A percentile compares a stretch with the other conserved stretches of the same genome.
Conservation (phyloP, 2,797 vertebrate genomes). For the Rhynchotus rufescens region DNA sequence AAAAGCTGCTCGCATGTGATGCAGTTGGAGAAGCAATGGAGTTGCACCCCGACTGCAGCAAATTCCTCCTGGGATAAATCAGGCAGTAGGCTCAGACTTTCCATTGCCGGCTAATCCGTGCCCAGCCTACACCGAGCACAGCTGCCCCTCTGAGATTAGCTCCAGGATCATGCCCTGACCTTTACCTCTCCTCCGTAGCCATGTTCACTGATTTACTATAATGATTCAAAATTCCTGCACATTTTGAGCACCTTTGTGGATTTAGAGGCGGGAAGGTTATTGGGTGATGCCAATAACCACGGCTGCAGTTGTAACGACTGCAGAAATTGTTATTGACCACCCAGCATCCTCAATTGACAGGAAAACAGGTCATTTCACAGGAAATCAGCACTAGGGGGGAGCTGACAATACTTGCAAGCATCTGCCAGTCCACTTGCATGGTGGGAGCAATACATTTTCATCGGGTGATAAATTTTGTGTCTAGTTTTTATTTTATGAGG, state of each 20-base stretch:
- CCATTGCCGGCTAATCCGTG: neutral
- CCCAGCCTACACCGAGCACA: neutral
- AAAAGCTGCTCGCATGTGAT: accelerated
- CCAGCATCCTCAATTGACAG: neutral
- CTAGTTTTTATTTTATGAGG: neutral
- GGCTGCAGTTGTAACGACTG: accelerated
- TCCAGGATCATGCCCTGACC: conserved; percentile 20
- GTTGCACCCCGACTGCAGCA: neutral
- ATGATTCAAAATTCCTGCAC: neutral
- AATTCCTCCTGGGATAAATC: conserved; percentile 57
- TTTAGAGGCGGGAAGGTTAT: neutral
- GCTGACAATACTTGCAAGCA: neutral
- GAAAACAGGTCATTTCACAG: accelerated
- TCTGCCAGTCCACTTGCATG: neutral
- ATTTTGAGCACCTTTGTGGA: neutral
- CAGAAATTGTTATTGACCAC: accelerated
- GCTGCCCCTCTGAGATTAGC: conserved; percentile 52
- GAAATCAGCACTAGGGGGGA: neutral
- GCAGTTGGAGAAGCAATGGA: neutral
- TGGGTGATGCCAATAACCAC: accelerated
- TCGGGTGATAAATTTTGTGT: neutral
- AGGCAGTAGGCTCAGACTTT: conserved; percentile 57
- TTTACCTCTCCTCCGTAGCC: neutral
- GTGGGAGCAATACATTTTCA: neutral
- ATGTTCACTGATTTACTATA: neutral